A percentile compares a stretch with the other conserved stretches of the same genome.
These are phyloP conservation scores for Axea sp. DNA, from an alignment of 2,888 invertebrate species.

Conservation along the genomic window DNA sequence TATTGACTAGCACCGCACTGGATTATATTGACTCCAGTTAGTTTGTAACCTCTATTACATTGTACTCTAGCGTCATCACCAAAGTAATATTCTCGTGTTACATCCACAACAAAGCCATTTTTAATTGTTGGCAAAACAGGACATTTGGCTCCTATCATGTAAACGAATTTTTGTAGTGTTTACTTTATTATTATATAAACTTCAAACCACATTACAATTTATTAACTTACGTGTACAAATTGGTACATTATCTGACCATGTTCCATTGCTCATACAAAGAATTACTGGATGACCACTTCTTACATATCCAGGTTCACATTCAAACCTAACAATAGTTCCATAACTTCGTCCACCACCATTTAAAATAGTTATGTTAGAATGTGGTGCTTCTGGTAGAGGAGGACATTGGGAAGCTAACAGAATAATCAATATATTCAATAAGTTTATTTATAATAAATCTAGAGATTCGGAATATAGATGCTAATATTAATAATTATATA, in stretches of 20 bases:
- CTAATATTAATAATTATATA: no score
- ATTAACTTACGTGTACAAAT: slow-evolving; percentile 87
- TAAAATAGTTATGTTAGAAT: slow-evolving; percentile 91
- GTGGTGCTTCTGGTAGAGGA: slow-evolving; percentile 90
- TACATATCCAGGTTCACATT: slow-evolving; percentile 94
- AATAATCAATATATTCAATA: no score
- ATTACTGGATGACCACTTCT: slow-evolving; percentile 93
- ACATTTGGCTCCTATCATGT: slow-evolving; percentile 83
- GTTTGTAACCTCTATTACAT: slow-evolving; percentile 93
- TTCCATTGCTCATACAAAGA: slow-evolving; percentile 96
- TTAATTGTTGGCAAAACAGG: slow-evolving; percentile 88
- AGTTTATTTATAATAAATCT: no score
- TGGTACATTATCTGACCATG: slow-evolving; percentile 96
- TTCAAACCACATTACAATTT: no score
- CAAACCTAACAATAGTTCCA: slow-evolving; percentile 94
- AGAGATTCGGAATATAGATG: no score
- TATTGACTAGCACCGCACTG: slow-evolving; percentile 91
- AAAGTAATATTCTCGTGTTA: slow-evolving; percentile 87
- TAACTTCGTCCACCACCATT: slow-evolving; percentile 96
- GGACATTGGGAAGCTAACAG: slow-evolving; percentile 93
- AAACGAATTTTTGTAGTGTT: no score
- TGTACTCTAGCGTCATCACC: slow-evolving; percentile 95
- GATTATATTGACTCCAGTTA: slow-evolving; percentile 90
- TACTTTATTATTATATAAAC: neutral
- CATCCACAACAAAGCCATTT: slow-evolving; percentile 92